Conservation (phyloP, 2,888 invertebrate genomes). For the Helleia helle region DNA sequence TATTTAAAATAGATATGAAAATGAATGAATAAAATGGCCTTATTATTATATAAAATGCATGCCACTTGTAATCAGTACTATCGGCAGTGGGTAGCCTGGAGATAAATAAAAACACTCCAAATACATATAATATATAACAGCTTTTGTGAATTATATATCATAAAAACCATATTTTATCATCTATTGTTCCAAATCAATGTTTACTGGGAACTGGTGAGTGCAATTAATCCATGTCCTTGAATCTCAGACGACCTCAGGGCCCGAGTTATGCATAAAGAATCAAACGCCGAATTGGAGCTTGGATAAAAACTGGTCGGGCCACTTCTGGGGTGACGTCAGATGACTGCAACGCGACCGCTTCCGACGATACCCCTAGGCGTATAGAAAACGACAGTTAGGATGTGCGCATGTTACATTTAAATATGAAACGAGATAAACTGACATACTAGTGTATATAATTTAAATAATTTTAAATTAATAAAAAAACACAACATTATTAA, state of each 20-base stretch:
- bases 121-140: too few relatives aligned
- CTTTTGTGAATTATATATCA: too few relatives aligned
- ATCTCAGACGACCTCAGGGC: slow-evolving; percentile 64
- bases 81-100: too few relatives aligned
- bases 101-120: too few relatives aligned
- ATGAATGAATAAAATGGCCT: too few relatives aligned
- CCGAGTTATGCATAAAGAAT: slow-evolving; percentile 67
- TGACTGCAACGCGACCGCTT: slow-evolving; percentile 42
- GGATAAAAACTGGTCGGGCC: slow-evolving; percentile 51
- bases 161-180: slow-evolving; percentile 16
- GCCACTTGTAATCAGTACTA: too few relatives aligned
- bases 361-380: slow-evolving; percentile 32
- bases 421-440: too few relatives aligned
- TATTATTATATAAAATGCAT: too few relatives aligned
- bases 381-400: slow-evolving; percentile 26
- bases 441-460: too few relatives aligned
- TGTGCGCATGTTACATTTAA: neutral
- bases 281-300: slow-evolving; percentile 63
- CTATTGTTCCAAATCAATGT: slow-evolving; percentile 19
- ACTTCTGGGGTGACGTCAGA: slow-evolving; percentile 57
- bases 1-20: too few relatives aligned
- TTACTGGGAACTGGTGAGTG: slow-evolving; percentile 22
- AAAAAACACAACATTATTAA: too few relatives aligned
- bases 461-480: too few relatives aligned
- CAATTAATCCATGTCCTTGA: slow-evolving; percentile 57